Base-by-base conservation (phyloP, 2,797 vertebrate genomes). In the Argentina silus region DNA sequence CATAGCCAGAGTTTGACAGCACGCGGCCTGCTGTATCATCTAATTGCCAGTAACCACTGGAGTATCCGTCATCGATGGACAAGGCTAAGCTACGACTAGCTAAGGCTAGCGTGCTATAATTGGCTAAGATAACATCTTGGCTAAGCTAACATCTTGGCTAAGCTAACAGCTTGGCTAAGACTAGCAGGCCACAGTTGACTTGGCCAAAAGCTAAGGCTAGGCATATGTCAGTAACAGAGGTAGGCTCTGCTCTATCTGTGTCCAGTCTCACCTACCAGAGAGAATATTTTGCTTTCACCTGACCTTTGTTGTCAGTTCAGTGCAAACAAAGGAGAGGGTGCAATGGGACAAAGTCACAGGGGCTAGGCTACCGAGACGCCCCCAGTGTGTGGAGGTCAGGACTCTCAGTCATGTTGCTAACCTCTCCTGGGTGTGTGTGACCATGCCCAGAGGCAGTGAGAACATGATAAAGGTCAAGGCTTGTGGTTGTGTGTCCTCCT, bases 401-500 rank as follows among this genome's bases (percentile, higher is more conserved):
- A 89, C 83, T 85, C 83, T 87, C 87, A 87, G 86, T 90, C 85
- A 89, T 91, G 90, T 85, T 15, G 82, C 83, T 91, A 90, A 90
- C 91, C 87, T 88, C 88, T 88, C 83, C 85, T 86, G 82, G 27
- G 27, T 36, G 27, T 36, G 27, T 36, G 27, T 83, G 86, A 76
- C 79, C 62, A 81, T 67, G 50, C 73, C 86, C 89, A 77, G 69
- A 56, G 87, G 88, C 85, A 65, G 71, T 77, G 69, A 75, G 48
- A 87, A 84, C 87, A 81, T 86, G 83, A 88, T 86, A 90, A 92
- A 93, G 91, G 92, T 92, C 91, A 92, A 82, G 85, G 84, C 88
- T 91, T 83, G 85, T 89, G 85, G 82, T 83, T 90, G 82, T 78
- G 85, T 83, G 85, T 86, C 77, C 12, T 17, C 17, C 14, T 69